Evolutionary conservation across 2,888 invertebrate genomes (phyloP).

Genomic region (Chirona hameri): DNA sequence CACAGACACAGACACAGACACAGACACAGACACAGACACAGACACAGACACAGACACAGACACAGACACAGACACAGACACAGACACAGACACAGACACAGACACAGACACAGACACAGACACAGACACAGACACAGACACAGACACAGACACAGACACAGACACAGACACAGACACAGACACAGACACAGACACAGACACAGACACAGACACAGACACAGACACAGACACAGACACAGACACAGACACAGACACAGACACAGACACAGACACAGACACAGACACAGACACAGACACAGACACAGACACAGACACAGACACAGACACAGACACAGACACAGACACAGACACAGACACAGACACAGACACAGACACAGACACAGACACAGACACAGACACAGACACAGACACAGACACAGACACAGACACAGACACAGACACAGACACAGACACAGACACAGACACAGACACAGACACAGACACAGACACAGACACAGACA

Average conservation of each 20-base stretch:
- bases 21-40: background rate
- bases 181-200: background rate
- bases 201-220: background rate
- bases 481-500: background rate
- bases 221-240: background rate
- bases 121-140: background rate
- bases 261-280: background rate
- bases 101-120: background rate
- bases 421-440: background rate
- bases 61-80: background rate
- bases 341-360: background rate
- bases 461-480: background rate
- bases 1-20: background rate
- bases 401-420: background rate
- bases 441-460: background rate
- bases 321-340: background rate
- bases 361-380: background rate
- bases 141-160: background rate
- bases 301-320: background rate
- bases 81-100: background rate
- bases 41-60: background rate
- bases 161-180: background rate
- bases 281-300: background rate
- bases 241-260: background rate
- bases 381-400: background rate